Conservation (phyloP, 2,888 invertebrate species). For the Pachydiplax longipennis region DNA sequence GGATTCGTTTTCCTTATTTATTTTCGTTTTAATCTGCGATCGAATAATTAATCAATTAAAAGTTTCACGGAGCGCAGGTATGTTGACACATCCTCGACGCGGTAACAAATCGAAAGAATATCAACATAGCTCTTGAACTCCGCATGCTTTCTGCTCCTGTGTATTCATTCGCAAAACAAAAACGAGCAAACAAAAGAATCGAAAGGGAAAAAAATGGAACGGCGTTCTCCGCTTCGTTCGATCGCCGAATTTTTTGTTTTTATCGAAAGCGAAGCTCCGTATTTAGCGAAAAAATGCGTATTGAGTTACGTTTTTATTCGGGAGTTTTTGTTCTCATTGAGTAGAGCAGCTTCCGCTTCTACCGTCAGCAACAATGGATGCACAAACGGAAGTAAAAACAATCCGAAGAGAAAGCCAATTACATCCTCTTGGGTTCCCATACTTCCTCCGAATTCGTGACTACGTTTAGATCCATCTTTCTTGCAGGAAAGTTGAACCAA, state of each 20-base stretch:
- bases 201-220: not conserved
- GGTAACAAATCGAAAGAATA: too few relatives aligned
- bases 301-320: not conserved
- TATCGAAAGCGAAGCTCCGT: not conserved
- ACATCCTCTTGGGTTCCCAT: not conserved
- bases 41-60: too few relatives aligned
- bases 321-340: not conserved
- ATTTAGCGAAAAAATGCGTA: not conserved
- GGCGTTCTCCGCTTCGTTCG: not conserved
- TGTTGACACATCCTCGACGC: too few relatives aligned
- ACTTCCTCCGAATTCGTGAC: too few relatives aligned
- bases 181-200: not conserved
- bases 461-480: too few relatives aligned
- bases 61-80: too few relatives aligned
- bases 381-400: conserved; percentile 4
- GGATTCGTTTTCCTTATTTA: too few relatives aligned
- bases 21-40: too few relatives aligned
- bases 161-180: too few relatives aligned
- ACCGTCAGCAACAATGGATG: conserved; percentile 4
- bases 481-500: too few relatives aligned
- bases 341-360: not conserved
- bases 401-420: not conserved
- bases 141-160: too few relatives aligned
- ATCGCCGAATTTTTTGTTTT: not conserved
- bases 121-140: too few relatives aligned